A percentile compares a stretch with the other conserved stretches of the same genome.
These are phyloP conservation scores for Gasterosteus aculeatus DNA, from an alignment of 2,113 vertebrate genomes.

Conservation along the genomic window DNA sequence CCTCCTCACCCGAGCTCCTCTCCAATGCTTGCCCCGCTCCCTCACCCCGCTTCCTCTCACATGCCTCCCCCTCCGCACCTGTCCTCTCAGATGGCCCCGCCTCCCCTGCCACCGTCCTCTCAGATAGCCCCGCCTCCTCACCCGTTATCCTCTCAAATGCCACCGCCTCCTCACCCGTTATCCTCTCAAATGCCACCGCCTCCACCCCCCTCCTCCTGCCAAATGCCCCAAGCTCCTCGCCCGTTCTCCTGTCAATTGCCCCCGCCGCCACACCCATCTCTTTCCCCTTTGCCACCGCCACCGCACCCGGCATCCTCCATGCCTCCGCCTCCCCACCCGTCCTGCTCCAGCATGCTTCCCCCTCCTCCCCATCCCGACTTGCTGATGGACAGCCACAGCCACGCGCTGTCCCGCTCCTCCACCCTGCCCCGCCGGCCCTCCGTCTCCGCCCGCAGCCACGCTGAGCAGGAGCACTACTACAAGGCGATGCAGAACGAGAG, in stretches of 20 bases:
- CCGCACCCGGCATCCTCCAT: conserved; percentile 48
- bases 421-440: conserved; percentile 85
- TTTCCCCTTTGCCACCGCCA: conserved; percentile 44
- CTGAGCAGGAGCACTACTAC: conserved; percentile 80
- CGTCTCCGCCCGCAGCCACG: conserved; percentile 71
- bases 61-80: conserved; percentile 47
- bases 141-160: conserved; percentile 26
- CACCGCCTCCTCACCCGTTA: conserved; percentile 36
- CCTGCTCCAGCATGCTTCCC: conserved; percentile 67
- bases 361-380: conserved; percentile 84
- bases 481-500: conserved; percentile 77
- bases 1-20: conserved; percentile 51
- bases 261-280: conserved; percentile 32
- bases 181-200: conserved; percentile 6
- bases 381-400: conserved; percentile 79
- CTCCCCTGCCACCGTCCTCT: conserved; percentile 8
- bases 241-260: conserved; percentile 34
- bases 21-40: conserved; percentile 37
- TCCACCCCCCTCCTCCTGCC: conserved; percentile 12
- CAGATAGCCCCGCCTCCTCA: conserved; percentile 55
- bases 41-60: conserved; percentile 45
- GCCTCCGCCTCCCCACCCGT: conserved; percentile 59
- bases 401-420: conserved; percentile 81
- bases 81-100: conserved; percentile 26
- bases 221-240: conserved; percentile 23